Percentiles rank a stretch among this genome's conserved stretches.
Evolutionary conservation across 2,113 vertebrate genomes (phyloP).

Genomic region (Rhinopithecus roxellana): DNA sequence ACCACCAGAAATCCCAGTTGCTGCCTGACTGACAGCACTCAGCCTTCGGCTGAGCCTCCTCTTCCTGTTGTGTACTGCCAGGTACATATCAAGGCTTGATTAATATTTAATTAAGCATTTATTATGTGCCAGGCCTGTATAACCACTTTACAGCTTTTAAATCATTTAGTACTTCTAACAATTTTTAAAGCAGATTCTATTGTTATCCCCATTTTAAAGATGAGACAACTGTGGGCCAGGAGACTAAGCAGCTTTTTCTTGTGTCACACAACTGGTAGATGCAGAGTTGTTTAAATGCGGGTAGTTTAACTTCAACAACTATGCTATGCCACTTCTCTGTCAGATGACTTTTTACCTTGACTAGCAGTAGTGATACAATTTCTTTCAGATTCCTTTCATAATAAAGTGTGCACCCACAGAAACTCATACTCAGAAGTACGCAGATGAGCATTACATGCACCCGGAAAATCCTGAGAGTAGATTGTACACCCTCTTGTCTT

Average conservation of each 20-base stretch:
- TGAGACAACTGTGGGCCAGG: background rate
- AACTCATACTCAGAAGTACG: fast-evolving
- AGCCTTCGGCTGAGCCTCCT: background rate
- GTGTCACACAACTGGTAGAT: background rate
- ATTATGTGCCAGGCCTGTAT: background rate
- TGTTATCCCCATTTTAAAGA: background rate
- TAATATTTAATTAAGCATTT: background rate
- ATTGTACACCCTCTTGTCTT: background rate
- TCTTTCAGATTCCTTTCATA: background rate
- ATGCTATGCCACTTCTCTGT: fast-evolving
- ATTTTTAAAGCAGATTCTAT: background rate
- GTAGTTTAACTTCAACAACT: background rate
- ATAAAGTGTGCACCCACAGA: background rate
- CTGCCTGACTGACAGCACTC: too few species aligned
- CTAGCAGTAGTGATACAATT: background rate
- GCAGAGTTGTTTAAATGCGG: background rate
- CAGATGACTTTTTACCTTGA: background rate
- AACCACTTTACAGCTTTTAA: background rate
- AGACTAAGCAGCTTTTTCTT: background rate
- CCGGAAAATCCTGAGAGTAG: background rate
- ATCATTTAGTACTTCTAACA: background rate
- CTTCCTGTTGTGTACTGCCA: background rate
- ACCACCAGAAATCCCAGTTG: background rate
- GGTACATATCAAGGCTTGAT: background rate
- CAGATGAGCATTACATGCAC: background rate